These are phyloP conservation scores for Mesembrinibis cayennensis DNA, from an alignment of 2,113 vertebrate species.

Conservation along the genomic window DNA sequence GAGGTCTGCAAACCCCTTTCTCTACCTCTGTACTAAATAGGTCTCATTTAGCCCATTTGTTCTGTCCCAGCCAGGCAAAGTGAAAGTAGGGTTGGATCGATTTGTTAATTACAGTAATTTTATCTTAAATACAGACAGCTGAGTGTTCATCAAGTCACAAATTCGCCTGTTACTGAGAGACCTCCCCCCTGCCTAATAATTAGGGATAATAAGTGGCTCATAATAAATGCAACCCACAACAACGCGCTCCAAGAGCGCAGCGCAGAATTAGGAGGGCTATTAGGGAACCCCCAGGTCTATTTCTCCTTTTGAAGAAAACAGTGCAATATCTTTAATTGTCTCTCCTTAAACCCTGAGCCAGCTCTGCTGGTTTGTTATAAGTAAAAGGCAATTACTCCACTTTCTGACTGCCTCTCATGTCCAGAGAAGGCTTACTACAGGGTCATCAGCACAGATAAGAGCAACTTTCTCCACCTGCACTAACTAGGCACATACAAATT, in stretches of 20 bases:
- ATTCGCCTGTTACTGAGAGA: constrained; percentile 62
- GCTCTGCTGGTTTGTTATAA: constrained; percentile 33
- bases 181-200: constrained; percentile 74
- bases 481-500: neutral
- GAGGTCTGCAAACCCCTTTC: neutral
- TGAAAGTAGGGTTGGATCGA: constrained; percentile 64
- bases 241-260: neutral
- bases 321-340: constrained; percentile 48
- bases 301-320: constrained; percentile 44
- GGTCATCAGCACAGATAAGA: neutral
- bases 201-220: constrained; percentile 74
- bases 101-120: constrained; percentile 84
- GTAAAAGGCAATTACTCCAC: constrained; percentile 32
- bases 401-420: constrained; percentile 7
- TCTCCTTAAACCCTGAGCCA: constrained; percentile 23
- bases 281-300: constrained; percentile 51
- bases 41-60: constrained; percentile 67
- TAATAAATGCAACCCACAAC: constrained; percentile 68
- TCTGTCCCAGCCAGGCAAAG: constrained; percentile 63
- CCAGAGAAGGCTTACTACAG: neutral
- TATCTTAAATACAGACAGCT: constrained; percentile 79
- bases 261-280: constrained; percentile 10
- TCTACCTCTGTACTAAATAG: constrained; percentile 1
- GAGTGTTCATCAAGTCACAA: constrained; percentile 69
- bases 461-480: neutral